Percentiles rank a stretch among this genome's conserved stretches.
Evolutionary conservation across 53 echinoderm and acorn worm species (phyloP).

Genomic region (Glandiceps talaboti): DNA sequence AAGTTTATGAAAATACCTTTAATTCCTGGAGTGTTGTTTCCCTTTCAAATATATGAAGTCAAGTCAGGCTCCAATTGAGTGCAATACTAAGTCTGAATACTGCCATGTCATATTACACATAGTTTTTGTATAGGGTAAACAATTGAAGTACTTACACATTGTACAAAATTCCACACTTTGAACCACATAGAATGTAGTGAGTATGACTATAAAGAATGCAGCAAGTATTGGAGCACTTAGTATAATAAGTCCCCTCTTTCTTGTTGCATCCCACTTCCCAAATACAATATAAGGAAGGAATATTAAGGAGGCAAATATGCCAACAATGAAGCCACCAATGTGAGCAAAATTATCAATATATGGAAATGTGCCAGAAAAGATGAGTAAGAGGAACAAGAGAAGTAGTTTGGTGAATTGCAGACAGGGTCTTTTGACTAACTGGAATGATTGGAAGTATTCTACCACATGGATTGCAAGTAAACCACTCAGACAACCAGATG

Average conservation of each 20-base stretch:
- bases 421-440: background rate
- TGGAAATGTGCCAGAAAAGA: constrained; percentile 21
- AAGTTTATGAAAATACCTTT: no score
- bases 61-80: no score
- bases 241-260: background rate
- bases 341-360: constrained; percentile 23
- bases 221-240: background rate
- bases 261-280: constrained; percentile 6
- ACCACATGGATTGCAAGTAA: constrained; percentile 9
- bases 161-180: constrained; percentile 13
- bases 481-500: constrained; percentile 7
- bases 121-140: constrained; percentile 10
- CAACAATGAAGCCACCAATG: constrained; percentile 6
- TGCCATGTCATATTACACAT: constrained; percentile 17
- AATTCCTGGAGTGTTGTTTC: no score
- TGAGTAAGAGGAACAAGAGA: background rate
- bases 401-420: constrained; percentile 1
- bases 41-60: no score
- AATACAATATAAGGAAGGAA: constrained; percentile 21
- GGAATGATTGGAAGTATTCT: constrained; percentile 7
- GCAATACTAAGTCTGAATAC: no score
- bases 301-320: constrained; percentile 2
- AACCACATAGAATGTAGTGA: constrained; percentile 7
- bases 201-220: background rate
- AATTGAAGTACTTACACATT: constrained; percentile 11